Conservation (phyloP, 2,113 vertebrate species). For the Tympanuchus pallidicinctus region DNA sequence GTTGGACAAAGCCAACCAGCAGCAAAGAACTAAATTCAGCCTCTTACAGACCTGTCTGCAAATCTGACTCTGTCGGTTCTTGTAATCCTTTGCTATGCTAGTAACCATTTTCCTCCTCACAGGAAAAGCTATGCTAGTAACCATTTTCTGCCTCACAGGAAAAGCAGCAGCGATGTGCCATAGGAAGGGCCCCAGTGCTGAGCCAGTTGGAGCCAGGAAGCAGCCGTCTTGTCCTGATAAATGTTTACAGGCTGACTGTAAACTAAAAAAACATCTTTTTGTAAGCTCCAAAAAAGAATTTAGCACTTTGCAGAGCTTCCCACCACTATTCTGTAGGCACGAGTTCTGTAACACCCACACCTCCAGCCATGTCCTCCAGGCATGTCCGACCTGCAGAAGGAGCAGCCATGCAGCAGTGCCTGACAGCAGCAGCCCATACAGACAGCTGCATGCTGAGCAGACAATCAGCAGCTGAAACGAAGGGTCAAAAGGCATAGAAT, state of each 20-base stretch:
- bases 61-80: not conserved
- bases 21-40: not conserved
- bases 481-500: not conserved
- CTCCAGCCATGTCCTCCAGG: not conserved
- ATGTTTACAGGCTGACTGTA: not conserved
- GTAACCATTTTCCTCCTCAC: not conserved
- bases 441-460: no score
- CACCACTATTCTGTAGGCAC: not conserved
- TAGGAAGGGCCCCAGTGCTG: not conserved
- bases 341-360: not conserved
- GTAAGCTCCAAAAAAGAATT: not conserved
- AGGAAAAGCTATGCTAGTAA: not conserved
- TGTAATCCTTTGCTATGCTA: not conserved
- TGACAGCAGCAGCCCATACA: not conserved
- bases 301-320: not conserved
- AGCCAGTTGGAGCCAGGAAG: not conserved
- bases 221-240: not conserved
- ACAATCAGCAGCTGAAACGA: not conserved
- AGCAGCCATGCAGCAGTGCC: not conserved
- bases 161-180: not conserved
- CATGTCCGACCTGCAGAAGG: not conserved
- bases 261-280: not conserved
- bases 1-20: not conserved
- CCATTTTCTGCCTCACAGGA: not conserved
- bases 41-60: not conserved